Base-by-base conservation (phyloP, 2,888 invertebrate species). In the Acrobasis repandana region DNA sequence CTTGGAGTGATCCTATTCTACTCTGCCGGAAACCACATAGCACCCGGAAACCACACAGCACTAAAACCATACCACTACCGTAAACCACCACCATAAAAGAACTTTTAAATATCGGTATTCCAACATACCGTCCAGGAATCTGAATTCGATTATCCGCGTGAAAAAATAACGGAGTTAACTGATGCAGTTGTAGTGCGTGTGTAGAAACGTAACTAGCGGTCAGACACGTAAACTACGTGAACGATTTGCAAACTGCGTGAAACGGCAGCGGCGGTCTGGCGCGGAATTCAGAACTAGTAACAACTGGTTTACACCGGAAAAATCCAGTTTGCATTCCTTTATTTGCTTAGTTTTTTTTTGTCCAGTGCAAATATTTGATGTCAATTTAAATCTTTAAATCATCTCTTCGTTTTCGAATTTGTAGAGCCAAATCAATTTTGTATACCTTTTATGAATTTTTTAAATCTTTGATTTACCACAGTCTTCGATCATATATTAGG, bases 201-300 rank as follows among this genome's bases (percentile, higher is more conserved):
- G 46, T 52, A 33, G 59, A 16, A 46, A 33, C 33, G 20, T 59
- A 52, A 49, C 28, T 34, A 43, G 20, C 14, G 49, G 9, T 33
- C 9, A 36, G 58, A 64, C 64, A 63, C 67, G 67, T 64, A 63
- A 56, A 59, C 28, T 60, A 66, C 66, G 64, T 63, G 65, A 57
- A 57, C 62, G 65, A 67, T 67, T 65, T 67, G 65, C 62, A 65
- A 65, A 65, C 67, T 56, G 63, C 61, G 62, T 16, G 46, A 28
- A 51, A 49, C 15, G 15, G 38, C 47, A 15, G 38, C 47, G 14
- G 46, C 16, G 16, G 36, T 38, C 51, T 47, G 28, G 16, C 15
- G 15, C 51, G 16, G 52, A 59, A 59, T 59, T n/a, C 28, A 28
- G 43, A 59, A 59, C 59, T 46, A 38, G 59, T 54, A 43, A 20